Percentiles rank a stretch among this genome's conserved stretches.
Evolutionary conservation across 1,140 invertebrate genomes (phyloP).

Genomic region (Anastrepha ludens): DNA sequence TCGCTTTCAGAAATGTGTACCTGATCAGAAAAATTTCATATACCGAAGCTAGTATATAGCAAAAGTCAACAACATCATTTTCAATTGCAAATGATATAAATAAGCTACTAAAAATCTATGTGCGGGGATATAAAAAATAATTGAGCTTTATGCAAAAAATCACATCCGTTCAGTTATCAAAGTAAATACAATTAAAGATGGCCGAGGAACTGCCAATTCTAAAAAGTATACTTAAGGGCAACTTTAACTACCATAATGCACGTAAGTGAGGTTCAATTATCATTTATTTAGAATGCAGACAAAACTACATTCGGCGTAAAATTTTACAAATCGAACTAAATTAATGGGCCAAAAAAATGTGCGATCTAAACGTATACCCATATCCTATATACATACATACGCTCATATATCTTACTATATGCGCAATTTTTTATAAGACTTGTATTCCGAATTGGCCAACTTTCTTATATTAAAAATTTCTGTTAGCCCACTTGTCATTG

Average conservation of each 20-base stretch:
- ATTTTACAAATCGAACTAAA: too few relatives aligned
- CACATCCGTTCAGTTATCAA: conserved; percentile 55
- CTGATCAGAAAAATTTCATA: not conserved
- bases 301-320: too few relatives aligned
- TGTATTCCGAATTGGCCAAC: not conserved
- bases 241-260: conserved; percentile 91
- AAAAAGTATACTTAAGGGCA: conserved; percentile 90
- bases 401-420: not conserved
- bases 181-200: conserved; percentile 76
- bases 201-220: conserved; percentile 90
- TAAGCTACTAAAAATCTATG: too few relatives aligned
- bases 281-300: too few relatives aligned
- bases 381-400: not conserved
- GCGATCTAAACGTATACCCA: too few relatives aligned
- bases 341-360: too few relatives aligned
- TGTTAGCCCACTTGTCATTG: not conserved
- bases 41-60: not conserved
- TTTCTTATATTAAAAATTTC: conserved; percentile 17
- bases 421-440: not conserved
- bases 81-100: not conserved
- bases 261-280: conserved; percentile 80
- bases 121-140: too few relatives aligned
- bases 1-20: not conserved
- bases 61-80: not conserved
- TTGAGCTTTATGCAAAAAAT: not conserved